These are phyloP conservation scores for Colletes collaris DNA, from an alignment of 2,888 invertebrate species.

Conservation along the genomic window DNA sequence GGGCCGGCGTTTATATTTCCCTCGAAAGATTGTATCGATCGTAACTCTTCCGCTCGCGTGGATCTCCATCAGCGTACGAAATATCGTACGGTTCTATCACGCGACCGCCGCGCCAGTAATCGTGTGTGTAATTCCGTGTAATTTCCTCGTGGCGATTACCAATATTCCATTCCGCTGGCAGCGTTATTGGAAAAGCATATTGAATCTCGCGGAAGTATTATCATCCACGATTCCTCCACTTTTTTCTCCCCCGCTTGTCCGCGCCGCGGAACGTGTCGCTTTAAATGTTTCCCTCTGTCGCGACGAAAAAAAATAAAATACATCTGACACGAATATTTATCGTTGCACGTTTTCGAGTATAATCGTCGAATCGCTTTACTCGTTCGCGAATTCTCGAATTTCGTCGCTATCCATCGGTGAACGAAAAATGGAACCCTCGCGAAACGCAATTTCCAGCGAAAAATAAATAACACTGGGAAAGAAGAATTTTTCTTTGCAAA, in stretches of 20 bases:
- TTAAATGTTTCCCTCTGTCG: background rate
- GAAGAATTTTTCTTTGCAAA: too few species aligned
- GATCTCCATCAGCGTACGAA: conserved; percentile 42
- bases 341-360: background rate
- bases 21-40: conserved; percentile 45
- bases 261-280: background rate
- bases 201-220: conserved; percentile 20
- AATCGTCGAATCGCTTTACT: background rate
- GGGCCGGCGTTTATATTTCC: conserved; percentile 21
- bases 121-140: conserved; percentile 34
- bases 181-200: conserved; percentile 21
- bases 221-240: background rate
- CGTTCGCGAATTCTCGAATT: background rate
- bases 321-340: background rate
- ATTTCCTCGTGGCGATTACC: conserved; percentile 51
- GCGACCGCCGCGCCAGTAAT: conserved; percentile 26
- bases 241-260: background rate
- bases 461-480: background rate
- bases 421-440: background rate
- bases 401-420: background rate
- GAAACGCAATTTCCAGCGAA: background rate
- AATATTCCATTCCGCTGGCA: conserved; percentile 19
- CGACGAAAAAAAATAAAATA: background rate
- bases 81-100: conserved; percentile 33
- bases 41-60: conserved; percentile 41